phyloP scores from a whole-genome alignment of 2,113 vertebrate species.

The Hymenochirus boettgeri region DNA sequence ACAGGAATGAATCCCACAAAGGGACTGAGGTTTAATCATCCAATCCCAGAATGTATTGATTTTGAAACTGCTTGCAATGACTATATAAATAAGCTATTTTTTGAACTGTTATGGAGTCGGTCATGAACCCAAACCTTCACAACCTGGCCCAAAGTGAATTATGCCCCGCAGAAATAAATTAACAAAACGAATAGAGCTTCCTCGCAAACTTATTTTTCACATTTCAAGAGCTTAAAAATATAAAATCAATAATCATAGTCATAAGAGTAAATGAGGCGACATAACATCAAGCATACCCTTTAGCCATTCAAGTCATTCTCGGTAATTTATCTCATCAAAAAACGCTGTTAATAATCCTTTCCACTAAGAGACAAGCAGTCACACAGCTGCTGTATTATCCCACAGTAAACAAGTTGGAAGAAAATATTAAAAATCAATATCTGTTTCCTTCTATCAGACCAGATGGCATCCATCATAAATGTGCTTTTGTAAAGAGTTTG shows the following conservation, averaged over 20 bases:
- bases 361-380: constrained; percentile 71
- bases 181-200: constrained; percentile 79
- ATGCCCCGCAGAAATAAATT: constrained; percentile 86
- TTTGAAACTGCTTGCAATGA: constrained; percentile 78
- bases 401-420: constrained; percentile 80
- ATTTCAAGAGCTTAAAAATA: constrained; percentile 83
- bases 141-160: constrained; percentile 72
- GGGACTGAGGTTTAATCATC: constrained; percentile 80
- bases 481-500: constrained; percentile 66
- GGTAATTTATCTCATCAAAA: constrained; percentile 86
- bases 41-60: constrained; percentile 82
- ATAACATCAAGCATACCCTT: constrained; percentile 83
- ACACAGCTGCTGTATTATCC: constrained; percentile 75
- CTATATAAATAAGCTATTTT: constrained; percentile 84
- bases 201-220: constrained; percentile 77
- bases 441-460: constrained; percentile 84
- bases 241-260: constrained; percentile 95
- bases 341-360: constrained; percentile 76
- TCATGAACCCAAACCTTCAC: constrained; percentile 77
- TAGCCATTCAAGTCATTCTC: constrained; percentile 77
- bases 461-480: constrained; percentile 80
- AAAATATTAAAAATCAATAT: constrained; percentile 91
- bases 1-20: constrained; percentile 73
- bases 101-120: constrained; percentile 73
- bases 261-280: constrained; percentile 87